Evolutionary conservation across 1,140 invertebrate species (phyloP).

Genomic region (Pristionchus pacificus): DNA sequence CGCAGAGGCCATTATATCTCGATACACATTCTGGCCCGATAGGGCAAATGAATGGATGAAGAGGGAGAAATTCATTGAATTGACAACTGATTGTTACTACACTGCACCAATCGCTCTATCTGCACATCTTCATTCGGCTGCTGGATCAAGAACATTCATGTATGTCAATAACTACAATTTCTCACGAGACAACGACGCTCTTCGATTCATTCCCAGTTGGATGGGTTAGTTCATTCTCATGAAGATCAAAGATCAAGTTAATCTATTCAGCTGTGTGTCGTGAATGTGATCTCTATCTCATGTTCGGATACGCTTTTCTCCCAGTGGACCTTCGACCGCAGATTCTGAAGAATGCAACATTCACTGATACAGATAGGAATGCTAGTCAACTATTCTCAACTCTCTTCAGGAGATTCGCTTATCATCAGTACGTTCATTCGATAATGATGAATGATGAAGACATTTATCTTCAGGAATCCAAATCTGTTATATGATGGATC

Average conservation of each 20-base stretch:
- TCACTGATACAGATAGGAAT: slow-evolving; percentile 48
- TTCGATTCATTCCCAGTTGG: slow-evolving; percentile 41
- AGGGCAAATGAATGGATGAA: slow-evolving; percentile 49
- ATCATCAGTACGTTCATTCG: slow-evolving; percentile 36
- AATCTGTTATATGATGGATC: slow-evolving; percentile 44
- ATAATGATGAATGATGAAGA: background rate
- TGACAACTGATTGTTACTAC: slow-evolving; percentile 54
- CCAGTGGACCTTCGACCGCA: slow-evolving; percentile 43
- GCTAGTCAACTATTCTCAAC: slow-evolving; percentile 48
- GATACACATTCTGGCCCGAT: slow-evolving; percentile 56
- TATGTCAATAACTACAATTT: slow-evolving; percentile 57
- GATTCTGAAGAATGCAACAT: slow-evolving; percentile 37
- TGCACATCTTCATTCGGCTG: slow-evolving; percentile 50
- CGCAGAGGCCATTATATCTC: slow-evolving; percentile 48
- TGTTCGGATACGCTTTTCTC: slow-evolving; percentile 54
- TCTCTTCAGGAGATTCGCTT: slow-evolving; percentile 49
- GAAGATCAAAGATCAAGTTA: background rate
- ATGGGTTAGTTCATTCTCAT: slow-evolving; percentile 35
- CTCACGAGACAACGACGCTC: slow-evolving; percentile 35
- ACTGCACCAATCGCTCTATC: slow-evolving; percentile 49
- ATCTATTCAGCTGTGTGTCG: slow-evolving; percentile 42
- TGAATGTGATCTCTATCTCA: slow-evolving; percentile 53
- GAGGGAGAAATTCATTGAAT: slow-evolving; percentile 50
- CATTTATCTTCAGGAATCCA: slow-evolving; percentile 39
- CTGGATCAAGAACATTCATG: slow-evolving; percentile 52